These are phyloP conservation scores for Oryzias sinensis DNA, from an alignment of 2,797 vertebrate genomes.

Conservation along the genomic window DNA sequence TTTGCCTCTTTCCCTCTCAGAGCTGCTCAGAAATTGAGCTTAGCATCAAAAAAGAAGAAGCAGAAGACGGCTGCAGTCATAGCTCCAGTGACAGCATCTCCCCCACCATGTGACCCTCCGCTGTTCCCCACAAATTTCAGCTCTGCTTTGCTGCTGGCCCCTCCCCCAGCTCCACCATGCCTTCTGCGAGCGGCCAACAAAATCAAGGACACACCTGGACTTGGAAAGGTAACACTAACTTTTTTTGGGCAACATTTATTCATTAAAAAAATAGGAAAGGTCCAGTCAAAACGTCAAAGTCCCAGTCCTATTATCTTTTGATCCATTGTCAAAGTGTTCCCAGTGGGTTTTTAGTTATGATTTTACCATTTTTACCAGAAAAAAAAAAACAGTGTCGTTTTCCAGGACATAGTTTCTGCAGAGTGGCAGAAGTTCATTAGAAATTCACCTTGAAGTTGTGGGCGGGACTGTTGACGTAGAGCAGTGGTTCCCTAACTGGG, in stretches of 20 bases:
- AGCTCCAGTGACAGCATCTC: conserved; percentile 68
- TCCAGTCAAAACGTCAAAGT: background rate
- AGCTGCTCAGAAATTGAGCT: conserved; percentile 96
- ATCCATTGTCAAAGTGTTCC: no score
- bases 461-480: no score
- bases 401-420: no score
- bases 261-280: background rate
- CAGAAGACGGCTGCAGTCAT: conserved; percentile 78
- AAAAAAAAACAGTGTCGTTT: no score
- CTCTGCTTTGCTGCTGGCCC: conserved; percentile 84
- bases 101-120: conserved; percentile 78
- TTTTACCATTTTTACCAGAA: no score
- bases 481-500: no score
- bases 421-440: no score
- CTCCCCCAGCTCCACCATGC: conserved; percentile 94
- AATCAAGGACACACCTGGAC: conserved; percentile 94
- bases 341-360: no score
- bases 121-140: conserved; percentile 94
- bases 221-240: conserved; percentile 88
- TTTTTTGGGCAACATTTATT: background rate
- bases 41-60: conserved; percentile 96
- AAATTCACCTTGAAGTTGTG: no score
- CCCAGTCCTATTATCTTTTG: no score
- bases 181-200: conserved; percentile 93
- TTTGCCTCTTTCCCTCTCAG: conserved; percentile 64